A percentile compares a stretch with the other conserved stretches of the same genome.
Conservation (phyloP, 2,888 invertebrate genomes). For the Myopa testacea region DNA sequence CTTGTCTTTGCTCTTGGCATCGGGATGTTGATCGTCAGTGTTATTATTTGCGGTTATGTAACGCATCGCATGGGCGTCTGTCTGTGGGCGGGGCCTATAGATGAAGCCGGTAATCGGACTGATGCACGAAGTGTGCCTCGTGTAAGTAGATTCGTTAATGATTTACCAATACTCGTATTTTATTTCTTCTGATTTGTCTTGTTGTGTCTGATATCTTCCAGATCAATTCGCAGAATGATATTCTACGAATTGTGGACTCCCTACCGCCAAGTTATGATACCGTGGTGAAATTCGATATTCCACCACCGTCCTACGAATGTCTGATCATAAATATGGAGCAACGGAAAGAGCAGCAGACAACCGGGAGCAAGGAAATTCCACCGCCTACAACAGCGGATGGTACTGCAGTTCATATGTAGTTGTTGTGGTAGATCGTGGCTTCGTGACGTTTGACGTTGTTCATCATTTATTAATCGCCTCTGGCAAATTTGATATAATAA, state of each 20-base stretch:
- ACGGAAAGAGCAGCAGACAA: slow-evolving; percentile 55
- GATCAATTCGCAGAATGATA: slow-evolving; percentile 67
- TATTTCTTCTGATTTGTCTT: not conserved
- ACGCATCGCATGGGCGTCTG: slow-evolving; percentile 69
- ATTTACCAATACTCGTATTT: not conserved
- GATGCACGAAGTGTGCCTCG: slow-evolving; percentile 54
- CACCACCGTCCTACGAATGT: slow-evolving; percentile 68
- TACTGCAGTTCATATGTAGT: slow-evolving; percentile 58
- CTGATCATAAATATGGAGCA: slow-evolving; percentile 64
- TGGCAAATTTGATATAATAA: not conserved
- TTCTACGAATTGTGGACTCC: slow-evolving; percentile 64
- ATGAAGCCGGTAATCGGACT: slow-evolving; percentile 60
- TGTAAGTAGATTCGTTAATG: slow-evolving; percentile 50
- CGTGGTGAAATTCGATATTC: slow-evolving; percentile 66
- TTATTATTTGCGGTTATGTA: slow-evolving; percentile 69
- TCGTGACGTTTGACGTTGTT: too few species aligned
- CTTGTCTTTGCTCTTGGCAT: slow-evolving; percentile 68
- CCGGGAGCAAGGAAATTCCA: slow-evolving; percentile 43
- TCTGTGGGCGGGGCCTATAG: slow-evolving; percentile 68
- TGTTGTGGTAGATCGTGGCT: slow-evolving; percentile 38
- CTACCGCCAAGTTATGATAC: slow-evolving; percentile 69
- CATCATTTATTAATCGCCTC: not conserved
- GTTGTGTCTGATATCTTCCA: slow-evolving; percentile 41
- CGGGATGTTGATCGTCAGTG: slow-evolving; percentile 66
- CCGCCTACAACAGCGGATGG: slow-evolving; percentile 44